Conservation (phyloP, 1,140 invertebrate genomes). For the Nasonia longicornis region DNA sequence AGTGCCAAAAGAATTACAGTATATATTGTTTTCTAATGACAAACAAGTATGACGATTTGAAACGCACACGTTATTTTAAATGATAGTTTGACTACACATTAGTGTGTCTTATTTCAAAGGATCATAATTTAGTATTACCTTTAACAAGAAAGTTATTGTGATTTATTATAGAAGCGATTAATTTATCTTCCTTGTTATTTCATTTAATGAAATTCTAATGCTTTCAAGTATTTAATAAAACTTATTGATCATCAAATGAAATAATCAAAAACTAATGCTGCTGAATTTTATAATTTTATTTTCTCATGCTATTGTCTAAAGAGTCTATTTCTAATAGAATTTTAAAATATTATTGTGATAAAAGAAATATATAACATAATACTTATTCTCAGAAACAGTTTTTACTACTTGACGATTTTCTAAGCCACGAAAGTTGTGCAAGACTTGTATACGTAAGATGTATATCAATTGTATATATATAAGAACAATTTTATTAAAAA, state of each 20-base stretch:
- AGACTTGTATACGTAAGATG: slow-evolving; percentile 13
- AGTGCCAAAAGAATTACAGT: slow-evolving; percentile 32
- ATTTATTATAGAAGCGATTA: slow-evolving; percentile 7
- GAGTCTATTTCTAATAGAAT: not conserved
- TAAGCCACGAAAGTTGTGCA: slow-evolving; percentile 21
- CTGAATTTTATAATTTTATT: not conserved
- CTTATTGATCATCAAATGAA: not conserved
- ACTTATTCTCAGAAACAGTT: slow-evolving; percentile 29
- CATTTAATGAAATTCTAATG: not conserved
- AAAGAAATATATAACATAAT: slow-evolving; percentile 20
- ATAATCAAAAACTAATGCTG: not conserved
- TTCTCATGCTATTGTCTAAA: not conserved
- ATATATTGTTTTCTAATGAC: not conserved
- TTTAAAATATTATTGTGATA: slow-evolving; percentile 28
- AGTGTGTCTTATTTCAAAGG: not conserved
- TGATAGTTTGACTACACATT: not conserved
- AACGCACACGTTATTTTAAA: slow-evolving; percentile 8
- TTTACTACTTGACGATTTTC: slow-evolving; percentile 31
- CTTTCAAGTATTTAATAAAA: not conserved
- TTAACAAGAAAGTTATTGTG: not conserved
- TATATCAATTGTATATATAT: slow-evolving; percentile 20
- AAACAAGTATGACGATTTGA: not conserved
- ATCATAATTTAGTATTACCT: slow-evolving; percentile 20
- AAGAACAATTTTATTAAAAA: not conserved
- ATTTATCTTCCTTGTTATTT: not conserved